Conservation (phyloP, 2,888 invertebrate species). For the Axea sp. region DNA sequence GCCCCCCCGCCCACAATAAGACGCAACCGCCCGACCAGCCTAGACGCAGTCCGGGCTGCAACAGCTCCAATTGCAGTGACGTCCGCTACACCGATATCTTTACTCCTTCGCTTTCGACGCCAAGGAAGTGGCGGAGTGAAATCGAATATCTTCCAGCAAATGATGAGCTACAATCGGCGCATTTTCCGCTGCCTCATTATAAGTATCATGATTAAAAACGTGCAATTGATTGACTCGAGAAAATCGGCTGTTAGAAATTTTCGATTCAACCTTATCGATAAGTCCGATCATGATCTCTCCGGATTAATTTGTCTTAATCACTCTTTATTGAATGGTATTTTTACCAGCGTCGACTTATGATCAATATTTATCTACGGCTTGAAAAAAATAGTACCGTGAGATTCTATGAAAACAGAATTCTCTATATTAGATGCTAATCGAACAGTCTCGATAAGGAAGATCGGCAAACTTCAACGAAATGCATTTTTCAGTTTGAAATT, state of each 20-base stretch:
- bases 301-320: slow-evolving; percentile 38
- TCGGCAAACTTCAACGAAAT: slow-evolving; percentile 15
- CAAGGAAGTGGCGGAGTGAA: slow-evolving; percentile 55
- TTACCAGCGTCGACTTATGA: background rate
- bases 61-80: slow-evolving; percentile 59
- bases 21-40: slow-evolving; percentile 62
- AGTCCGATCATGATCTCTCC: slow-evolving; percentile 6
- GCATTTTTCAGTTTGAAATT: background rate
- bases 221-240: slow-evolving; percentile 31
- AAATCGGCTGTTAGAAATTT: slow-evolving; percentile 19
- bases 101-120: slow-evolving; percentile 64
- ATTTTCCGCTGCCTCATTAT: slow-evolving; percentile 41
- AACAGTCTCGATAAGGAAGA: slow-evolving; percentile 16
- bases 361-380: background rate
- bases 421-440: background rate
- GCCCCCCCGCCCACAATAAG: slow-evolving; percentile 75
- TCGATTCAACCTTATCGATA: slow-evolving; percentile 1
- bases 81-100: slow-evolving; percentile 62
- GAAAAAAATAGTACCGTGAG: background rate
- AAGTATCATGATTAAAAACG: slow-evolving; percentile 26
- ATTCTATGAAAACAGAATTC: slow-evolving; percentile 2
- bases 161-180: slow-evolving; percentile 49
- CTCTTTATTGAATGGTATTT: slow-evolving; percentile 1
- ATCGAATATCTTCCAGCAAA: slow-evolving; percentile 44
- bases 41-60: slow-evolving; percentile 50